phyloP scores from a whole-genome alignment of 2,797 vertebrate genomes.

The Tragelaphus eurycerus region DNA sequence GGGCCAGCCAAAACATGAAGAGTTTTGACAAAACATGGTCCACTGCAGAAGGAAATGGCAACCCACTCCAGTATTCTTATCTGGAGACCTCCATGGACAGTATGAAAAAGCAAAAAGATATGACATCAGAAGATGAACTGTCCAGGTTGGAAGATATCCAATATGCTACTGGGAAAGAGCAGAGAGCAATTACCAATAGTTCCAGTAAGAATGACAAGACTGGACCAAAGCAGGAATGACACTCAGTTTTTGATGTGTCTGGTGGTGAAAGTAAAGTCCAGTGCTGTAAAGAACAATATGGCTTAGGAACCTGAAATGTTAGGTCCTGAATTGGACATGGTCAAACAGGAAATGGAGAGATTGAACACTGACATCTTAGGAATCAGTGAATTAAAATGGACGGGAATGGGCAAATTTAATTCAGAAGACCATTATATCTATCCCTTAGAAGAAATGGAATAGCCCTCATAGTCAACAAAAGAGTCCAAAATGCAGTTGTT shows the following conservation, averaged over 20 bases:
- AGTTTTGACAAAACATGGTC: background rate
- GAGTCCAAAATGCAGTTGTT: background rate
- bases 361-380: background rate
- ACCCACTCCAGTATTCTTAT: background rate
- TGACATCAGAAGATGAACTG: background rate
- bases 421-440: background rate
- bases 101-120: background rate
- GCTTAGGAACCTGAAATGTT: background rate
- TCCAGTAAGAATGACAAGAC: background rate
- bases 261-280: background rate
- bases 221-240: background rate
- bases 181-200: background rate
- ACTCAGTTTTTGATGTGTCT: background rate
- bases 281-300: background rate
- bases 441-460: background rate
- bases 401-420: fast-evolving
- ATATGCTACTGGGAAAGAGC: background rate
- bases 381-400: background rate
- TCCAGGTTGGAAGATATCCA: background rate
- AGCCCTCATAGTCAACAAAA: background rate
- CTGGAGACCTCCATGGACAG: background rate
- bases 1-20: background rate
- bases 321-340: background rate
- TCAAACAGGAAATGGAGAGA: background rate
- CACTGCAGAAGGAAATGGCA: background rate